Evolutionary conservation across 2,797 vertebrate species (phyloP), one percentile per base, ranked within the genome.

Genomic region (Delichon dasypus): DNA sequence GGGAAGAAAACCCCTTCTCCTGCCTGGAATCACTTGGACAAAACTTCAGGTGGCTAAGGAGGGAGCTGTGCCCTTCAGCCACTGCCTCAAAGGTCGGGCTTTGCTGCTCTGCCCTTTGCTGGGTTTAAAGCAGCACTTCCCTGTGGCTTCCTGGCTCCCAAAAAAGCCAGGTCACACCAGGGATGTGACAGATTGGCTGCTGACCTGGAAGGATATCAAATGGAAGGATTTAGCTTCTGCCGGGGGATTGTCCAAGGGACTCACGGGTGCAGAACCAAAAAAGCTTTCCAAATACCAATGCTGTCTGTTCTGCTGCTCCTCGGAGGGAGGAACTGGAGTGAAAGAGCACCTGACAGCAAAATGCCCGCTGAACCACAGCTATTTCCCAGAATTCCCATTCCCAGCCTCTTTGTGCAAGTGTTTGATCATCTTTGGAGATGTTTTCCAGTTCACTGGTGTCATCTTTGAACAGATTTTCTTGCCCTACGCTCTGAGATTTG

Each of bases 181-280:
- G 80, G 75, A 74, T 42, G 90, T 77, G 90, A 75, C 73, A 91
- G 82, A 77, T 75, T 68, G 85, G 54, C 60, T 1, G 2, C 62
- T 96, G 91, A 95, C 88, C 95, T 97, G 94, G 93, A 96, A 97
- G 77, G 82, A 70, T 74, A 79, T 67, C 78, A 94, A 91, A 61
- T 89, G 48, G 80, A 88, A 95, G 62, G 94, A 70, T 94, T 95
- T 88, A 79, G 57, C 77, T 92, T 85, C 53, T 77, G 73, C 20
- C 66, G 50, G 48, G 55, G 20, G 10, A 21, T 67, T 71, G 73
- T 85, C 73, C 20, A 0, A 58, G 50, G 67, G 70, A 32, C 53
- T 79, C 2, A 2, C 58, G 44, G 61, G 60, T 65, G 74, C 55
- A 86, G 61, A 85, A 90, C 79, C 38, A 54, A 77, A 91, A 94